Evolutionary conservation across 2,113 vertebrate genomes (phyloP).

Genomic region (Triplophysa tibetana): DNA sequence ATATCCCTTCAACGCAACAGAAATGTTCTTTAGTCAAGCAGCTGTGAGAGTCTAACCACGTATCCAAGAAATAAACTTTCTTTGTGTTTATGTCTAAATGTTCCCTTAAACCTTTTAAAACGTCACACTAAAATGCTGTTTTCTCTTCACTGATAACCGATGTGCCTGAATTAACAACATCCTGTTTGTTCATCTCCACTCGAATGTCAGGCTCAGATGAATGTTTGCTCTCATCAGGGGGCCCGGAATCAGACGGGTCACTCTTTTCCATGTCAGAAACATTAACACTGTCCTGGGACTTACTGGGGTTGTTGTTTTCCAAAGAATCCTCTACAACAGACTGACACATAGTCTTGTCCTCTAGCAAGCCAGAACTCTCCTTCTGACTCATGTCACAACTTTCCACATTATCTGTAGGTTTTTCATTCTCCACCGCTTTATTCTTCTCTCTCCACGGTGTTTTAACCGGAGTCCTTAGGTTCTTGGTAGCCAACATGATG

Average conservation of each 20-base stretch:
- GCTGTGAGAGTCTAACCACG: not conserved
- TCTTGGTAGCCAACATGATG: slow-evolving; percentile 83
- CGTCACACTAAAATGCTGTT: slow-evolving; percentile 69
- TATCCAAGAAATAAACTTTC: slow-evolving; percentile 1
- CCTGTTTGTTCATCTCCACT: slow-evolving; percentile 63
- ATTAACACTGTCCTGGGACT: slow-evolving; percentile 25
- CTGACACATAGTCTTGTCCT: slow-evolving; percentile 47
- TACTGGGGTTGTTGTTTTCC: slow-evolving; percentile 33
- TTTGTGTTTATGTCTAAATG: not conserved
- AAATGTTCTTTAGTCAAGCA: not conserved
- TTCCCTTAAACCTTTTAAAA: slow-evolving; percentile 16
- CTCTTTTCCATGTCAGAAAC: slow-evolving; percentile 39
- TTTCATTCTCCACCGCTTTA: slow-evolving; percentile 41
- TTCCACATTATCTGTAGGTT: slow-evolving; percentile 43
- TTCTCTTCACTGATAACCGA: slow-evolving; percentile 73
- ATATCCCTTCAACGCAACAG: not conserved
- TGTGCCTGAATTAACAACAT: slow-evolving; percentile 61
- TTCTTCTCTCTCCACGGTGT: not conserved
- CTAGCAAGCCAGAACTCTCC: slow-evolving; percentile 47
- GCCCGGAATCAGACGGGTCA: slow-evolving; percentile 27
- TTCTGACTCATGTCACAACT: slow-evolving; percentile 38
- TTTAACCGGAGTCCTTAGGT: slow-evolving; percentile 79
- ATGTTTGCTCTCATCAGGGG: slow-evolving; percentile 50
- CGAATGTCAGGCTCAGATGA: slow-evolving; percentile 31
- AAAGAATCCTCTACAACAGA: slow-evolving; percentile 38